Conservation (phyloP, 2,113 vertebrate species). For the Felis chaus region DNA sequence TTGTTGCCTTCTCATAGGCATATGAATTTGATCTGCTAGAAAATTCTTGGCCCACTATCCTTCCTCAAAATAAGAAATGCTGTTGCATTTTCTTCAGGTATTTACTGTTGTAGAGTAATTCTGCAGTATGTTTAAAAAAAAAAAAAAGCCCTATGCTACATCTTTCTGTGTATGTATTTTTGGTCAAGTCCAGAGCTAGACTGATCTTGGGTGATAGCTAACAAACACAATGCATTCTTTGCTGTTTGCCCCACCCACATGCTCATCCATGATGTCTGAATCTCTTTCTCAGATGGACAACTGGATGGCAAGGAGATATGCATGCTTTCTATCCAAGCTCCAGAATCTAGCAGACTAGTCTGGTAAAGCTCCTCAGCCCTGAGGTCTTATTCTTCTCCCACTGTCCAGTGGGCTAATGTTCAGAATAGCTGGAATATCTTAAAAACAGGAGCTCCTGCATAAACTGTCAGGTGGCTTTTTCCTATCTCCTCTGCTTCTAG, state of each 20-base stretch:
- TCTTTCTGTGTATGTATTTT: neutral
- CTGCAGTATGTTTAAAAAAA: neutral
- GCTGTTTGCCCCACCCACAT: neutral
- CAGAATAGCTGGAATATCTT: neutral
- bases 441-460: neutral
- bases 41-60: neutral
- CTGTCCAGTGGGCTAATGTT: neutral
- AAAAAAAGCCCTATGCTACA: neutral
- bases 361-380: neutral
- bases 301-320: neutral
- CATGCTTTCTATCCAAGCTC: neutral
- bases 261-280: neutral
- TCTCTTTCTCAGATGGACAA: neutral
- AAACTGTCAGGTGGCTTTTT: neutral
- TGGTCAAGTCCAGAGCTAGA: neutral
- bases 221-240: neutral
- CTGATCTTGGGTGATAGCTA: neutral
- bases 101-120: neutral
- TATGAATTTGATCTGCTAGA: neutral
- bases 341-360: neutral
- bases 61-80: neutral
- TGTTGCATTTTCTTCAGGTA: neutral
- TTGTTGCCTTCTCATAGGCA: neutral
- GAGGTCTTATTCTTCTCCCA: neutral
- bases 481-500: neutral